Conservation (phyloP, 2,113 vertebrate genomes). For the Melanerpes aurifrons region DNA sequence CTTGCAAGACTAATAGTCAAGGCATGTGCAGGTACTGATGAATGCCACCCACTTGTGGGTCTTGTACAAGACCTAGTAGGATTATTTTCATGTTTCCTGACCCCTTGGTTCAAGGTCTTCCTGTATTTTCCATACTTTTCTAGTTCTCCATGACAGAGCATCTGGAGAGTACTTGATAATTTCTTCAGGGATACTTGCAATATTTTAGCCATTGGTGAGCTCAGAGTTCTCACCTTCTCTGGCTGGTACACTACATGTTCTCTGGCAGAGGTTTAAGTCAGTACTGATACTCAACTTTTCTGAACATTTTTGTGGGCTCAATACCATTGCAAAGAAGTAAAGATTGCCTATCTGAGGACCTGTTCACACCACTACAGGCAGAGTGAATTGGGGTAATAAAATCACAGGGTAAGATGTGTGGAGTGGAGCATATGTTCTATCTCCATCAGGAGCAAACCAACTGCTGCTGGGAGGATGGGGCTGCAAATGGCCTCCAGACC, state of each 20-base stretch:
- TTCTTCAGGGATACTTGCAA: not conserved
- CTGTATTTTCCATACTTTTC: not conserved
- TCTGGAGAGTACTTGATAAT: not conserved
- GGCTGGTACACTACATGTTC: not conserved
- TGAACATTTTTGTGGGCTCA: not conserved
- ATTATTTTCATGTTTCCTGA: not conserved
- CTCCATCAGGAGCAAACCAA: slow-evolving; percentile 33
- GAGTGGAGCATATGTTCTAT: slow-evolving; percentile 43
- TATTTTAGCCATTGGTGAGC: not conserved
- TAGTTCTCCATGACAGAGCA: not conserved
- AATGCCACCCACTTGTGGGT: not conserved
- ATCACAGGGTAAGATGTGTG: not conserved
- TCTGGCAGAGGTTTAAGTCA: not conserved
- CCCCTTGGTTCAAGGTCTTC: not conserved
- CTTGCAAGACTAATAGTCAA: not conserved
- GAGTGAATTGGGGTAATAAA: slow-evolving; percentile 9
- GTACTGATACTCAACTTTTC: not conserved
- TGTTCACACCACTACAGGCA: not conserved
- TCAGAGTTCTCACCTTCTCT: not conserved
- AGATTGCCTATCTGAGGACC: not conserved
- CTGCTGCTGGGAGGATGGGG: slow-evolving; percentile 37
- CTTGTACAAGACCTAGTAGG: not conserved
- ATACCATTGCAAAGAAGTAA: not conserved
- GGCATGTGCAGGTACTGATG: not conserved
- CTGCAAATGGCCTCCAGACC: slow-evolving; percentile 46